Conservation (phyloP, 1,140 invertebrate species). For the Leptinotarsa texana region DNA sequence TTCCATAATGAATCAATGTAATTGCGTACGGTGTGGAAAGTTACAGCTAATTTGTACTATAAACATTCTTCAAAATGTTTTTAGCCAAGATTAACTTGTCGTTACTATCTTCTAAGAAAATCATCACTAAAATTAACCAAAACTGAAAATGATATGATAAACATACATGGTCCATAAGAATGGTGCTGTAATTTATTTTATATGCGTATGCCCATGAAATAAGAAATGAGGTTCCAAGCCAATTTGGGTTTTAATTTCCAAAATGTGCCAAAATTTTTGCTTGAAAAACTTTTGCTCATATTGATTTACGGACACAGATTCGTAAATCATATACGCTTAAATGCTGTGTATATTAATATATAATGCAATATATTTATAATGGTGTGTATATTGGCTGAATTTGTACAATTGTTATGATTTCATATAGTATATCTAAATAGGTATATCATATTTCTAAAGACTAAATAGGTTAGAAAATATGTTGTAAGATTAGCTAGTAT, state of each 20-base stretch:
- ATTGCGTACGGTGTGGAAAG: neutral
- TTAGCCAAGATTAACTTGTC: no score
- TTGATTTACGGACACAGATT: constrained; percentile 33
- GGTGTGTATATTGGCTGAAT: constrained; percentile 53
- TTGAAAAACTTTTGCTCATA: constrained; percentile 53
- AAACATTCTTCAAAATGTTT: constrained; percentile 16
- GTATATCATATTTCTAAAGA: constrained; percentile 37
- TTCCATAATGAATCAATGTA: constrained; percentile 38
- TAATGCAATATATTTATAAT: constrained; percentile 52
- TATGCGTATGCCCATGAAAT: constrained; percentile 19
- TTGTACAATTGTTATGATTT: constrained; percentile 56
- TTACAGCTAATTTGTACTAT: neutral
- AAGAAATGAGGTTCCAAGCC: no score
- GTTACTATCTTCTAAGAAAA: no score
- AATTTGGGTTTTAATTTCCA: constrained; percentile 7
- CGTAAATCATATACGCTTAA: constrained; percentile 50
- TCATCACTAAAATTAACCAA: constrained; percentile 16
- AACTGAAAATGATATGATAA: constrained; percentile 38
- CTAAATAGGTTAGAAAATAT: constrained; percentile 44
- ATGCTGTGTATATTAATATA: constrained; percentile 54
- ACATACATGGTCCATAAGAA: constrained; percentile 46
- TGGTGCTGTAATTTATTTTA: constrained; percentile 42
- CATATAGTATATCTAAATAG: constrained; percentile 54
- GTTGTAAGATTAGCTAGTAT: constrained; percentile 38
- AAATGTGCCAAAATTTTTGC: constrained; percentile 53